Evolutionary conservation across 2,888 invertebrate genomes (phyloP).

Genomic region (Pollenia angustigena): DNA sequence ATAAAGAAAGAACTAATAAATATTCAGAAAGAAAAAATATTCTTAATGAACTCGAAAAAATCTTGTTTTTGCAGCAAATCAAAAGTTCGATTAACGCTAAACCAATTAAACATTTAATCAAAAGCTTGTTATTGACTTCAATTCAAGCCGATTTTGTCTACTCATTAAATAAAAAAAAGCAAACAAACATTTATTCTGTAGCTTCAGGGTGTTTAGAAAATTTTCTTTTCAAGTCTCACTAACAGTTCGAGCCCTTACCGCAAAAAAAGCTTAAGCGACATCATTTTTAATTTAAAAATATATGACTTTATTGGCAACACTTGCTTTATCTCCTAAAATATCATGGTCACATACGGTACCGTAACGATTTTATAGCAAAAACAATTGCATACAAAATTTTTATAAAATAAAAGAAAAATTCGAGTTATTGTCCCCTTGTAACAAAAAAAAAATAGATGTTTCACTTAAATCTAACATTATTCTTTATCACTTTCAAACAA

Average conservation of each 20-base stretch:
- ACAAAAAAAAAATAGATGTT: constrained; percentile 8
- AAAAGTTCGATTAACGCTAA: background rate
- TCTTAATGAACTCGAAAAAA: background rate
- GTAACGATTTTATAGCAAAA: too few species aligned
- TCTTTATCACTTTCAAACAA: constrained; percentile 40
- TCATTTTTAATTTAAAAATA: too few species aligned
- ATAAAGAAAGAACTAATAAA: background rate
- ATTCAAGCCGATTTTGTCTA: background rate
- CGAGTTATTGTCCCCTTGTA: background rate
- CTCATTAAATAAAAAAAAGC: constrained; percentile 4
- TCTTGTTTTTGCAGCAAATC: background rate
- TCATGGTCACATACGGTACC: too few species aligned
- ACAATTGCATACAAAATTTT: too few species aligned
- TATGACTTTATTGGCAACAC: too few species aligned
- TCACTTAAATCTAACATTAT: background rate
- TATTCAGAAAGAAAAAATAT: background rate
- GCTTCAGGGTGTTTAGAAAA: constrained; percentile 27
- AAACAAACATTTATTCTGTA: constrained; percentile 26
- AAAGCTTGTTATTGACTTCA: background rate
- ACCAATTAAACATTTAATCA: background rate
- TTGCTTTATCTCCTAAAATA: too few species aligned
- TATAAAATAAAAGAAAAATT: too few species aligned
- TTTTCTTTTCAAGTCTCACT: background rate
- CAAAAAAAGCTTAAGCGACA: too few species aligned
- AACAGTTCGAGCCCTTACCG: too few species aligned